Percentiles rank a stretch among this genome's conserved stretches.
Evolutionary conservation across 2,113 vertebrate genomes (phyloP).

Genomic region (Bombycilla garrulus): DNA sequence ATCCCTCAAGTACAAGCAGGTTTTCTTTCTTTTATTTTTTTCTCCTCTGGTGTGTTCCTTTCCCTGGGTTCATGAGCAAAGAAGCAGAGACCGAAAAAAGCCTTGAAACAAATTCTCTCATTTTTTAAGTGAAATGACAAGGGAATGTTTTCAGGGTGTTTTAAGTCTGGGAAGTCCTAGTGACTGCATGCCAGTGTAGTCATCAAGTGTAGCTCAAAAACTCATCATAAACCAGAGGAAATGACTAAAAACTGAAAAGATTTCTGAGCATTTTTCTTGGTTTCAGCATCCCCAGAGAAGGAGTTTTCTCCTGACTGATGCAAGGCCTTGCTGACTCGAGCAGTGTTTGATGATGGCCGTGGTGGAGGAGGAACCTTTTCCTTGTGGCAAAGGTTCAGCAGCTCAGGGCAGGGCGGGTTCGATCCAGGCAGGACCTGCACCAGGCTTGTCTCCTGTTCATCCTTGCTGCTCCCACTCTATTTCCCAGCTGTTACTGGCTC

Average conservation of each 20-base stretch:
- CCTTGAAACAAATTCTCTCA: background rate
- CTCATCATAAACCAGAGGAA: background rate
- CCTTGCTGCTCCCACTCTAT: background rate
- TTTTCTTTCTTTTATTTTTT: background rate
- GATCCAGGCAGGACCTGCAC: background rate
- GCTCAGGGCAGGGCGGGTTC: background rate
- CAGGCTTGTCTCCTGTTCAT: background rate
- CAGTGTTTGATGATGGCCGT: background rate
- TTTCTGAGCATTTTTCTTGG: background rate
- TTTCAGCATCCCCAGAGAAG: background rate
- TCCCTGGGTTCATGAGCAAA: background rate
- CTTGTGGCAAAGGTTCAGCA: background rate
- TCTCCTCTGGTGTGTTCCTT: background rate
- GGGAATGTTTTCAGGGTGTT: background rate
- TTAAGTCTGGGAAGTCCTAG: background rate
- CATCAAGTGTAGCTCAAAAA: background rate
- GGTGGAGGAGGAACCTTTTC: background rate
- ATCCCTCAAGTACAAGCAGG: background rate
- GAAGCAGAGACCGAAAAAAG: background rate
- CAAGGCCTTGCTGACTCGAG: background rate
- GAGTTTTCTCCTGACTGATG: background rate
- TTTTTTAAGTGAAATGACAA: background rate
- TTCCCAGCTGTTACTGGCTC: background rate
- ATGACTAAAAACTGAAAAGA: accelerated
- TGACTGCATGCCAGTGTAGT: background rate